Evolutionary conservation across 2,113 vertebrate genomes (phyloP).

Genomic region (Collichthys lucidus): DNA sequence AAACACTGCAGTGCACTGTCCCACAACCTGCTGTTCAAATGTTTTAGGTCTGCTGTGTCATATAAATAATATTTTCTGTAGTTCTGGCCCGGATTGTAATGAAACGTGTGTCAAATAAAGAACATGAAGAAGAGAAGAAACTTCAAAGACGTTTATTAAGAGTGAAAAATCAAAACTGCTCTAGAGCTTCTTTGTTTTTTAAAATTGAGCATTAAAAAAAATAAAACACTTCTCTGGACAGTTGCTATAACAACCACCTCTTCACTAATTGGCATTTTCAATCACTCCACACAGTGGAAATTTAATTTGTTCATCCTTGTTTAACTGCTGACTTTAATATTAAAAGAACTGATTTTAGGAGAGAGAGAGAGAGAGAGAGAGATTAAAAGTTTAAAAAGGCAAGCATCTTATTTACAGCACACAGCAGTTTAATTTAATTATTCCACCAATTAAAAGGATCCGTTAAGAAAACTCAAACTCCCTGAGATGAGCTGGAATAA

Average conservation of each 20-base stretch:
- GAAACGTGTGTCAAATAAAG: background rate
- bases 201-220: no score
- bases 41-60: background rate
- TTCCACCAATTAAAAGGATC: conserved; percentile 10
- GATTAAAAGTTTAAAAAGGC: conserved; percentile 9
- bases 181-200: background rate
- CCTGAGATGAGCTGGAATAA: conserved; percentile 60
- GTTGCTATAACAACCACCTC: conserved; percentile 29
- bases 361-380: background rate
- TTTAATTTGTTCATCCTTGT: background rate
- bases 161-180: background rate
- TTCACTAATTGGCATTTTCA: conserved; percentile 5
- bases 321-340: background rate
- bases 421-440: background rate
- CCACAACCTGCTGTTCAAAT: background rate
- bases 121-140: background rate
- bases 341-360: no score
- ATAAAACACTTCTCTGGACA: background rate
- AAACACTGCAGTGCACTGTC: no score
- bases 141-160: conserved; percentile 33
- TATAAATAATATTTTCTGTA: background rate
- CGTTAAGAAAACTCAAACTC: conserved; percentile 30
- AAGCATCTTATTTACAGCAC: background rate
- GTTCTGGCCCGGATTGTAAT: no score
- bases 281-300: conserved; percentile 64